phyloP scores from a whole-genome alignment of 2,888 invertebrate genomes.

The Drosophila niveifrons region DNA sequence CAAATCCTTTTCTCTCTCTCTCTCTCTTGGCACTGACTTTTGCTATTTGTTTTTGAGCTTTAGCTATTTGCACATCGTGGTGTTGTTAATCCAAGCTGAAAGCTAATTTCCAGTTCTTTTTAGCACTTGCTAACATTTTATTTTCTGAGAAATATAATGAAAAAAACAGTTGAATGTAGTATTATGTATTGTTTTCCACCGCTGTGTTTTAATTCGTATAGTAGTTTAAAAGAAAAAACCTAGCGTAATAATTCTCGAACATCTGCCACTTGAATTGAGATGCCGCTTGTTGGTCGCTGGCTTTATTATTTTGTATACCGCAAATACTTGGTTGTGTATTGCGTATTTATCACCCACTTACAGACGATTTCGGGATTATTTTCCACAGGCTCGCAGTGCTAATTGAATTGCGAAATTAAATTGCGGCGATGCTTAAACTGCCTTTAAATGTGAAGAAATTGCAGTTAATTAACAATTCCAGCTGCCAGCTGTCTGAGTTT shows the following conservation, averaged over 20 bases:
- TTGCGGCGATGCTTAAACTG: background rate
- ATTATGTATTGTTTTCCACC: background rate
- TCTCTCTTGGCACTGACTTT: background rate
- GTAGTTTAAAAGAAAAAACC: too few relatives aligned
- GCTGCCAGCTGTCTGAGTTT: background rate
- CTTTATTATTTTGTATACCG: background rate
- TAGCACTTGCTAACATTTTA: background rate
- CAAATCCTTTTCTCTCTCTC: background rate
- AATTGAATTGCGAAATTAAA: slow-evolving; percentile 22
- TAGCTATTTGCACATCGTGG: slow-evolving; percentile 4
- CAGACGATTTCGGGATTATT: background rate
- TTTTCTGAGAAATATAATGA: background rate
- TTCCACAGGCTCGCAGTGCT: slow-evolving; percentile 6
- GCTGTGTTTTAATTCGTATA: background rate
- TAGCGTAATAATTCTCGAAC: background rate
- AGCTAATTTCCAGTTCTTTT: slow-evolving; percentile 10
- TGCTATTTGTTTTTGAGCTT: background rate
- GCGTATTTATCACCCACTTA: slow-evolving; percentile 12
- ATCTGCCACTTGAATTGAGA: background rate
- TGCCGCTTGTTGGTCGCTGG: background rate
- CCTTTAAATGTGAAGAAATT: slow-evolving; percentile 2
- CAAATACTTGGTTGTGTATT: background rate
- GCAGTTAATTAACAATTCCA: slow-evolving; percentile 13
- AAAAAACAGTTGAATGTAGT: background rate
- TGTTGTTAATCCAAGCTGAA: slow-evolving; percentile 12